Conservation (phyloP, 2,797 vertebrate genomes). For the Liasis olivaceus region DNA sequence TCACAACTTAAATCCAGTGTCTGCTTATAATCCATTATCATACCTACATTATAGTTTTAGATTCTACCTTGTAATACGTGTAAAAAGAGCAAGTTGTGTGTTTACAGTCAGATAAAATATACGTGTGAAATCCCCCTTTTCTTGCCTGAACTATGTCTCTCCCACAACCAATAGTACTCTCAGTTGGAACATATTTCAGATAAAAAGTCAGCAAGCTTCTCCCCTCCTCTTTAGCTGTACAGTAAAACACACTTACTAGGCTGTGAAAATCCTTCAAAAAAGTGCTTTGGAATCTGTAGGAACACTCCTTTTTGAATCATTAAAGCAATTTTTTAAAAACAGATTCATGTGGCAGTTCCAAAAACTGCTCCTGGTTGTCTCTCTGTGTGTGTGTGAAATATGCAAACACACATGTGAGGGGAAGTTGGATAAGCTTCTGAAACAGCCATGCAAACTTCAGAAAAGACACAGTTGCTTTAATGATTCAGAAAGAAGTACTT, state of each 20-base stretch:
- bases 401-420: not conserved
- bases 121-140: not conserved
- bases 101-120: not conserved
- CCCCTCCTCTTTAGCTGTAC: not conserved
- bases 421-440: not conserved
- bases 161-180: not conserved
- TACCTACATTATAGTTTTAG: conserved; percentile 21
- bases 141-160: not conserved
- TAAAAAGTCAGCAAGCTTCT: not conserved
- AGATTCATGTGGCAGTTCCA: not conserved
- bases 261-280: not conserved
- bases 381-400: not conserved
- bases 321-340: not conserved
- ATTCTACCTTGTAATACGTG: not conserved
- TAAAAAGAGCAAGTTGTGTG: conserved; percentile 37
- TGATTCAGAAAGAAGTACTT: not conserved
- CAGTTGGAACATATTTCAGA: not conserved
- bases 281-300: not conserved
- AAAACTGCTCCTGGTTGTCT: not conserved
- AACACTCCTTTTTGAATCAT: not conserved
- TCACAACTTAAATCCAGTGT: not conserved
- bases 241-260: not conserved
- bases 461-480: not conserved
- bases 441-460: not conserved
- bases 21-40: conserved; percentile 23